Conservation (phyloP, 2,888 invertebrate genomes). For the Ellobium chinense region DNA sequence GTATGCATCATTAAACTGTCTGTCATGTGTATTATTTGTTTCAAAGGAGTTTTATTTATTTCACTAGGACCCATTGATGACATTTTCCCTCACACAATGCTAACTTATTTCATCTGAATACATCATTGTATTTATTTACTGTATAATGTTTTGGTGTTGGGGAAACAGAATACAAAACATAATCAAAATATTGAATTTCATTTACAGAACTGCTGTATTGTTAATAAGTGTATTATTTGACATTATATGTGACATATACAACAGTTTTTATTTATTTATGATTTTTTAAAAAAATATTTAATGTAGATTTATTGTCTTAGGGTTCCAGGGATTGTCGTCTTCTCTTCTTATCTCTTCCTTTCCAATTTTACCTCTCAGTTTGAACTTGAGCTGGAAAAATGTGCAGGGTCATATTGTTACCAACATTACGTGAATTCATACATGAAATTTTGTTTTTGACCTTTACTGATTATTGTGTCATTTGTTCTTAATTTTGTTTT, state of each 20-base stretch:
- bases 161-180: constrained; percentile 18
- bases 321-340: no score
- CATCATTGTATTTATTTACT: background rate
- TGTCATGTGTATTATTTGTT: background rate
- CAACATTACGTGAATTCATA: no score
- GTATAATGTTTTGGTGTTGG: constrained; percentile 24
- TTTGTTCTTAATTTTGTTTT: no score
- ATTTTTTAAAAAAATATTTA: background rate
- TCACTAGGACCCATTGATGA: background rate
- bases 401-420: no score
- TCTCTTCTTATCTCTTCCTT: no score
- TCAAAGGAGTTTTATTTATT: background rate
- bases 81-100: background rate
- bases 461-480: no score
- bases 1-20: background rate
- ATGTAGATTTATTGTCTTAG: background rate
- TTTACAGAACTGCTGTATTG: constrained; percentile 1
- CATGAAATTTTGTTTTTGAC: no score
- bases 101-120: constrained; percentile 24
- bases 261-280: no score
- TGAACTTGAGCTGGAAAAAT: no score
- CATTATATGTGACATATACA: no score
- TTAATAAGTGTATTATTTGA: no score
- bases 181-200: constrained; percentile 34
- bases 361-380: no score